Evolutionary conservation across 1,140 invertebrate species (phyloP).

Genomic region (Drosophila ohnishii): DNA sequence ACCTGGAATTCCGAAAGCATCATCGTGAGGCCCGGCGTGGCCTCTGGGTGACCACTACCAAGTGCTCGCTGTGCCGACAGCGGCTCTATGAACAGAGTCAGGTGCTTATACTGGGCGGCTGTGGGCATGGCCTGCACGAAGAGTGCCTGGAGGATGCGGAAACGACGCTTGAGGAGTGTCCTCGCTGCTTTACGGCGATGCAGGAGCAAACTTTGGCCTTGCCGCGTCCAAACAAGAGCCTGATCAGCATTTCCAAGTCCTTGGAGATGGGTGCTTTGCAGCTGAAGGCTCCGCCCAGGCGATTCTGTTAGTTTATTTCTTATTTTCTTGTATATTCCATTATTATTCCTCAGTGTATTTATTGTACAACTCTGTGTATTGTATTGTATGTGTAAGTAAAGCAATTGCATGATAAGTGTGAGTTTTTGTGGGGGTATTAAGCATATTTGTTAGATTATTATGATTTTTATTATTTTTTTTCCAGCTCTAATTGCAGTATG

Average conservation of each 20-base stretch:
- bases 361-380: conserved; percentile 42
- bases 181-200: conserved; percentile 50
- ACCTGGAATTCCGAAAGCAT: conserved; percentile 62
- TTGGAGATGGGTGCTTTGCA: conserved; percentile 69
- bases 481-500: too few relatives aligned
- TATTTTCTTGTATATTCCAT: conserved; percentile 53
- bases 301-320: conserved; percentile 55
- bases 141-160: conserved; percentile 55
- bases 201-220: conserved; percentile 29
- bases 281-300: conserved; percentile 79
- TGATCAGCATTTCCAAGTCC: conserved; percentile 29
- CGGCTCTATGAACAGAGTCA: conserved; percentile 67
- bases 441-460: too few relatives aligned
- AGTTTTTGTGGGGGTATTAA: neutral
- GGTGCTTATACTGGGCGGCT: conserved; percentile 68
- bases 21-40: conserved; percentile 62
- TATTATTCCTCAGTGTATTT: conserved; percentile 62
- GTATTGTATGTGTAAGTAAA: conserved; percentile 52
- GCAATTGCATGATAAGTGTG: conserved; percentile 30
- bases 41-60: conserved; percentile 72
- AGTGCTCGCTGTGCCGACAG: conserved; percentile 74
- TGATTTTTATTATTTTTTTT: too few relatives aligned
- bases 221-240: conserved; percentile 58
- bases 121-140: conserved; percentile 77
- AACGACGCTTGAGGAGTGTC: conserved; percentile 45